phyloP scores from a whole-genome alignment of 2,888 invertebrate genomes.

The Chrysina gloriosa region DNA sequence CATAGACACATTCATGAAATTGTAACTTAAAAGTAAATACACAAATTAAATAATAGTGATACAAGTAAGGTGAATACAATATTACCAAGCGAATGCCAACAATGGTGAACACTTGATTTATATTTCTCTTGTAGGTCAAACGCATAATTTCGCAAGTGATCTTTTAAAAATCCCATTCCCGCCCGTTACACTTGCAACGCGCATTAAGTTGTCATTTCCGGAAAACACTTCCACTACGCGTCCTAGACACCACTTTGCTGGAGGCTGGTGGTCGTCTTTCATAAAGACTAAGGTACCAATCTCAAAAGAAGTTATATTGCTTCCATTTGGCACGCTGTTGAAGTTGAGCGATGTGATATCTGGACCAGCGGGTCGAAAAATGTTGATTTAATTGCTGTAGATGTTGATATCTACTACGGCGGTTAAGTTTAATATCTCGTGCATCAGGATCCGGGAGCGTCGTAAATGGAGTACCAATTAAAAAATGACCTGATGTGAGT shows the following conservation, averaged over 20 bases:
- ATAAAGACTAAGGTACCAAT: background rate
- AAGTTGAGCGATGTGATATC: conserved; percentile 38
- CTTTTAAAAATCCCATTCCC: no score
- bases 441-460: conserved; percentile 43
- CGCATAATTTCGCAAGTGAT: no score
- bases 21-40: no score
- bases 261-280: conserved; percentile 14
- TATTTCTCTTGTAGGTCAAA: no score
- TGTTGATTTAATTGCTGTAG: conserved; percentile 45
- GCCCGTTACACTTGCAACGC: conserved; percentile 9
- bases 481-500: no score
- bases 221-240: conserved; percentile 2
- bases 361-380: conserved; percentile 43
- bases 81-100: no score
- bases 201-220: background rate
- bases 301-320: background rate
- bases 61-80: no score
- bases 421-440: conserved; percentile 39
- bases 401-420: conserved; percentile 46
- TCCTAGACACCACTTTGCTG: background rate
- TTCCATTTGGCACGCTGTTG: conserved; percentile 39
- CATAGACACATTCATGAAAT: no score
- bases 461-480: conserved; percentile 48
- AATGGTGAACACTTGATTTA: no score
- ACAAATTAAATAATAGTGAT: no score